Conservation (phyloP, 2,888 invertebrate species). For the Chymomyza fuscimana region DNA sequence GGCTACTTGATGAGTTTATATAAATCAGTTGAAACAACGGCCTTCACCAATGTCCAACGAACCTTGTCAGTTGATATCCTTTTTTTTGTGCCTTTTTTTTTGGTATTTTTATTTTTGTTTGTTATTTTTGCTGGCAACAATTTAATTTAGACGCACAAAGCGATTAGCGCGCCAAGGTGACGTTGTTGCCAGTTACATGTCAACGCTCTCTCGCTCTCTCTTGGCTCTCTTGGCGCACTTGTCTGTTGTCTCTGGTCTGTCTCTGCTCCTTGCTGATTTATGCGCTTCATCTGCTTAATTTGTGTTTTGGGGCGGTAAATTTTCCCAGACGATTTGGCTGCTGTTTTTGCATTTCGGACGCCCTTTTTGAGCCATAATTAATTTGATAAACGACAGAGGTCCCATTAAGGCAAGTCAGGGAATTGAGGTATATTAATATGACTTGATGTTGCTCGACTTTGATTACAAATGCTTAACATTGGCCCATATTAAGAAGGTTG, state of each 20-base stretch:
- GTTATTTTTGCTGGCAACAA: slow-evolving; percentile 11
- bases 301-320: slow-evolving; percentile 34
- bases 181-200: background rate
- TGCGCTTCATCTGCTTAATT: slow-evolving; percentile 46
- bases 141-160: slow-evolving; percentile 22
- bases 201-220: background rate
- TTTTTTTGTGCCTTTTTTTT: background rate
- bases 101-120: slow-evolving; percentile 8
- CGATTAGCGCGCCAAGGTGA: slow-evolving; percentile 34
- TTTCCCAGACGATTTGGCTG: slow-evolving; percentile 13
- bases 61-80: slow-evolving; percentile 15
- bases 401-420: slow-evolving; percentile 9
- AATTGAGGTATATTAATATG: slow-evolving; percentile 28
- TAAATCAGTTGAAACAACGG: slow-evolving; percentile 49
- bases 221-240: background rate
- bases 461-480: background rate
- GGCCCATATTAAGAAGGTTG: background rate
- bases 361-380: slow-evolving; percentile 39
- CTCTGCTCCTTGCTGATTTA: slow-evolving; percentile 27
- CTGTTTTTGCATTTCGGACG: background rate
- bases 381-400: slow-evolving; percentile 34
- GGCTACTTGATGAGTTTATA: slow-evolving; percentile 33
- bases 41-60: slow-evolving; percentile 39
- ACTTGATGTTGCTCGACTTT: background rate
- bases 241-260: background rate